Percentiles rank a stretch among this genome's conserved stretches.
These are phyloP conservation scores for Prosopocoilus inquinatus DNA, from an alignment of 2,888 invertebrate genomes.

Conservation along the genomic window DNA sequence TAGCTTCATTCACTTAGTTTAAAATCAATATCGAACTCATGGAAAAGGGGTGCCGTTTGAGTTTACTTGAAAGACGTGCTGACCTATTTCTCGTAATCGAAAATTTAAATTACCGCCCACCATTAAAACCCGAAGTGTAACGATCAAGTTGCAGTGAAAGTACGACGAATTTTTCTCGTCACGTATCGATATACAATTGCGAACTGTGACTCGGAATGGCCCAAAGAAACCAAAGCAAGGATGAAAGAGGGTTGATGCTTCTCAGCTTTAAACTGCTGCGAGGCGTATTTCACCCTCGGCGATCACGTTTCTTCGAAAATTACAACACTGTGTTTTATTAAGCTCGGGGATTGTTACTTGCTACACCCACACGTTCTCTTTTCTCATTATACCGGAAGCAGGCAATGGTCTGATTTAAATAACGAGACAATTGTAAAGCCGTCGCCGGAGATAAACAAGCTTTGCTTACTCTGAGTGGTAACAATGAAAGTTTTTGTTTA, in stretches of 20 bases:
- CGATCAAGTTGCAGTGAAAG: conserved; percentile 1
- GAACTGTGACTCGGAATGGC: conserved; percentile 13
- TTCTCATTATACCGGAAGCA: too few species aligned
- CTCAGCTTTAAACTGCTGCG: conserved; percentile 14
- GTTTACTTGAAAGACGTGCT: too few species aligned
- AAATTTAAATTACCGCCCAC: not conserved
- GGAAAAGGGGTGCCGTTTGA: too few species aligned
- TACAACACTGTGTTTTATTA: conserved; percentile 15
- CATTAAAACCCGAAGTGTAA: not conserved
- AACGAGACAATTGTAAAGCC: too few species aligned
- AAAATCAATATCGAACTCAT: too few species aligned
- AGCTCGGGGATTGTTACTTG: conserved; percentile 16
- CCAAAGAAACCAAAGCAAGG: conserved; percentile 10
- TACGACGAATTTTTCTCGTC: conserved; percentile 13
- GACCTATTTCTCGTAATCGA: not conserved
- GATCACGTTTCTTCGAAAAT: conserved; percentile 15
- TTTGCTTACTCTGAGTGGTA: too few species aligned
- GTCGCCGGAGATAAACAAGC: too few species aligned
- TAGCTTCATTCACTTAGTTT: too few species aligned
- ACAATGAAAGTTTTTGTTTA: too few species aligned
- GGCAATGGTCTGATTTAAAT: too few species aligned
- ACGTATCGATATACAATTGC: conserved; percentile 21
- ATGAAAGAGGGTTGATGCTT: conserved; percentile 14
- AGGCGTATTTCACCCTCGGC: conserved; percentile 13
- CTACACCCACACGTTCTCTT: not conserved